These are phyloP conservation scores for Pseudochromis fuscus DNA, from an alignment of 2,797 vertebrate species.

Conservation along the genomic window DNA sequence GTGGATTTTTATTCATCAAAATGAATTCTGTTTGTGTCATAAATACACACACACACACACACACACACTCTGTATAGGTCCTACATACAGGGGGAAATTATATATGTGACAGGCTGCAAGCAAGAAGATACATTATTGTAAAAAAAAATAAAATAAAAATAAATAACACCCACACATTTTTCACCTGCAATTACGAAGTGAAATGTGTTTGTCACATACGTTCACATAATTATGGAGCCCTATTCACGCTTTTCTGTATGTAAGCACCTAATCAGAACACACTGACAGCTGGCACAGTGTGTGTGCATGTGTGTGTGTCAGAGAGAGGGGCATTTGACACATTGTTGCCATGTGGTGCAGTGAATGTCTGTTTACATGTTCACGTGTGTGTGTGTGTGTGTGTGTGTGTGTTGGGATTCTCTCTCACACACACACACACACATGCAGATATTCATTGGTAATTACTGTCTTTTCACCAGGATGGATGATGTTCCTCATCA, in stretches of 20 bases:
- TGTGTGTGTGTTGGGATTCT: not conserved
- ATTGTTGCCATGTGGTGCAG: constrained; percentile 36
- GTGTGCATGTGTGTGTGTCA: constrained; percentile 39
- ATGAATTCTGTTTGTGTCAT: constrained; percentile 12
- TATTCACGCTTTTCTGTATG: constrained; percentile 63
- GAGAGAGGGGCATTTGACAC: constrained; percentile 9
- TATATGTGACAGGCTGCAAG: constrained; percentile 51
- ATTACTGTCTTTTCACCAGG: constrained; percentile 56
- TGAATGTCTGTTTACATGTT: constrained; percentile 20
- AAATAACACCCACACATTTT: constrained; percentile 61
- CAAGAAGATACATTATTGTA: constrained; percentile 48
- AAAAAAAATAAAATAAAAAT: constrained; percentile 35
- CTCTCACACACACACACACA: not conserved
- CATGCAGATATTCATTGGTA: constrained; percentile 47
- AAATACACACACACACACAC: constrained; percentile 9
- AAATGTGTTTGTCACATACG: constrained; percentile 75
- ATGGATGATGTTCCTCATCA: constrained; percentile 34
- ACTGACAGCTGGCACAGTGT: constrained; percentile 68
- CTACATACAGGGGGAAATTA: constrained; percentile 30
- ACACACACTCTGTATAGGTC: not conserved
- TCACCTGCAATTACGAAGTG: constrained; percentile 71
- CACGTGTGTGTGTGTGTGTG: constrained; percentile 15
- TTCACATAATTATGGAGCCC: constrained; percentile 67
- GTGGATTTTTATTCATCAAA: constrained; percentile 8
- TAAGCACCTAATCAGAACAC: constrained; percentile 71